Evolutionary conservation across 2,888 invertebrate species (phyloP).

Genomic region (Diabrotica balteata): DNA sequence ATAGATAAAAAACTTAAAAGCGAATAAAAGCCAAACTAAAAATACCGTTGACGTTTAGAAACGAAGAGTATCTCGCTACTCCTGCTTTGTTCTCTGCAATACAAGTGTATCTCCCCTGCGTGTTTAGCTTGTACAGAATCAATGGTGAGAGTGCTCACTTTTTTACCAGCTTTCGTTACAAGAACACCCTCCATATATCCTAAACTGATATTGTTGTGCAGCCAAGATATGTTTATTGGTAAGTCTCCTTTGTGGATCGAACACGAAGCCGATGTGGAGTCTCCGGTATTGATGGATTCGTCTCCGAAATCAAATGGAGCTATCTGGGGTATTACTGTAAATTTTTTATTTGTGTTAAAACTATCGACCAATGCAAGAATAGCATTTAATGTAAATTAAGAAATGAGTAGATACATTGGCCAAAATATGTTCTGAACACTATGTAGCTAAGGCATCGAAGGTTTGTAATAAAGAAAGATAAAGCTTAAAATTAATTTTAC

Average conservation of each 20-base stretch:
- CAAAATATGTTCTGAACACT: no score
- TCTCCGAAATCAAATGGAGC: conserved; percentile 67
- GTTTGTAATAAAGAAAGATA: no score
- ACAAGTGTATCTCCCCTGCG: conserved; percentile 75
- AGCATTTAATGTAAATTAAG: no score
- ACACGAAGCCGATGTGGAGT: conserved; percentile 73
- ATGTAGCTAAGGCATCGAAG: no score
- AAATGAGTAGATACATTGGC: no score
- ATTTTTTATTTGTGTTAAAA: no score
- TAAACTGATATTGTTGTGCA: conserved; percentile 63
- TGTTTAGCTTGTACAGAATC: conserved; percentile 70
- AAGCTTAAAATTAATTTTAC: no score
- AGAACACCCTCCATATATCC: conserved; percentile 54
- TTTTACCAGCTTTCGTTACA: conserved; percentile 60
- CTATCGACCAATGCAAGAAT: no score
- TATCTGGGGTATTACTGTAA: conserved; percentile 63
- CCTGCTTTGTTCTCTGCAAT: conserved; percentile 74
- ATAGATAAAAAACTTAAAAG: no score
- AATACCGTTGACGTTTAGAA: conserved; percentile 74
- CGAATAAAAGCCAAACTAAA: no score
- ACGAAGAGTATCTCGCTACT: conserved; percentile 67
- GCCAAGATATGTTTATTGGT: conserved; percentile 72
- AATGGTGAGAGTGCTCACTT: conserved; percentile 71
- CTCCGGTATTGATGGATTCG: conserved; percentile 70
- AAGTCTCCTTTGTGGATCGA: conserved; percentile 76